Percentiles rank a stretch among this genome's conserved stretches.
phyloP scores from a whole-genome alignment of 2,888 invertebrate genomes.

The Tetranychus piercei region DNA sequence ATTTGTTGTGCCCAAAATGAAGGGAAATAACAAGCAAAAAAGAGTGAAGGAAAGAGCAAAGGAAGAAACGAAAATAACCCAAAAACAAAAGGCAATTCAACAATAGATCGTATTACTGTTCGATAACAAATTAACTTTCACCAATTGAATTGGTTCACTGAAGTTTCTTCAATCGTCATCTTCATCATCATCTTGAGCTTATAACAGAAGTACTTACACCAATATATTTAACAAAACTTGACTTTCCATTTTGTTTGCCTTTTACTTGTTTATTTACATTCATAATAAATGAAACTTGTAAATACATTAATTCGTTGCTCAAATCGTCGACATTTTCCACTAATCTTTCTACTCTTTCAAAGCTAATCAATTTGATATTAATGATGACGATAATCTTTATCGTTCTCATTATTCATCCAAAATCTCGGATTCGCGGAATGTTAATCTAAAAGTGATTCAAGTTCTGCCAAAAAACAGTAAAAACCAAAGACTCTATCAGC shows the following conservation, averaged over 20 bases:
- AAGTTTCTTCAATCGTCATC: not conserved
- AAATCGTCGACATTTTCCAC: not conserved
- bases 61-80: not conserved
- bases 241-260: not conserved
- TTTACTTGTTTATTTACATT: not conserved
- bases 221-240: not conserved
- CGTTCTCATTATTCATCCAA: no score
- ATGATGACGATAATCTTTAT: no score
- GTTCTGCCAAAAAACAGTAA: no score
- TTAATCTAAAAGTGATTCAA: no score
- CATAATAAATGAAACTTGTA: not conserved
- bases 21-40: not conserved
- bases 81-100: not conserved
- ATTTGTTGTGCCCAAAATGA: not conserved
- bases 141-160: constrained; percentile 1
- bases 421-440: no score
- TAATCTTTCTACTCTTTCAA: no score
- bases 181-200: not conserved
- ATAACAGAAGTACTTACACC: not conserved
- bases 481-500: no score
- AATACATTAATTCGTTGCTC: not conserved
- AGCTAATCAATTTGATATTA: no score
- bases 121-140: not conserved
- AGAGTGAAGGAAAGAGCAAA: not conserved
- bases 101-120: not conserved